A percentile compares a stretch with the other conserved stretches of the same genome.
These are phyloP conservation scores for Trissoscelio sp. DNA, from an alignment of 2,888 invertebrate species.

Conservation along the genomic window DNA sequence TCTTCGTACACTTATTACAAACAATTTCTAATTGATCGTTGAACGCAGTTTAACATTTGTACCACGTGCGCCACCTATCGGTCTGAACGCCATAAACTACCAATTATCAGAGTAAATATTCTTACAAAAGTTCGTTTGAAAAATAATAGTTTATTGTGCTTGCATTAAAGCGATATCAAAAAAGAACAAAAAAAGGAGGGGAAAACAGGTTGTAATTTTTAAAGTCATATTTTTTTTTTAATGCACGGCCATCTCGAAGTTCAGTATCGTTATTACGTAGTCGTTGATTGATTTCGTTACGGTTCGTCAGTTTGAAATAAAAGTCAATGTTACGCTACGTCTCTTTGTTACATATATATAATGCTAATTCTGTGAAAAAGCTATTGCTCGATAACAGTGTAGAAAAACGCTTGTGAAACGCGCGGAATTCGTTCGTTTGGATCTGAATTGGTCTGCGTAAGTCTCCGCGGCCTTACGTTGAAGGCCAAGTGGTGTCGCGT, in stretches of 20 bases:
- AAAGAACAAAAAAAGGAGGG: not conserved
- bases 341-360: conserved; percentile 18
- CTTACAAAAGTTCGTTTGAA: conserved; percentile 10
- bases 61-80: conserved; percentile 32
- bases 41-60: conserved; percentile 27
- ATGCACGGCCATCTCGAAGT: conserved; percentile 50
- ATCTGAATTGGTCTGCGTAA: conserved; percentile 28
- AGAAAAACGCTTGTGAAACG: conserved; percentile 72
- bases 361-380: conserved; percentile 80
- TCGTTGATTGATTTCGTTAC: conserved; percentile 49
- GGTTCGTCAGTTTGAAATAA: conserved; percentile 50
- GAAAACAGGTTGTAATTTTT: not conserved
- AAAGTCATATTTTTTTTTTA: conserved; percentile 6
- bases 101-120: not conserved
- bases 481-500: conserved; percentile 18
- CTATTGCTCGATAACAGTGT: conserved; percentile 79
- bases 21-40: conserved; percentile 18
- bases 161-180: not conserved
- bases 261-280: conserved; percentile 44
- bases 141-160: conserved; percentile 38
- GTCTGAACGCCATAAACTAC: not conserved
- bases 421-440: conserved; percentile 25
- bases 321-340: conserved; percentile 39
- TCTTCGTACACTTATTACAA: conserved; percentile 65
- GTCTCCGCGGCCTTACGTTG: conserved; percentile 28